phyloP scores from a whole-genome alignment of 2,113 vertebrate species.

The Megaceryle torquata region DNA sequence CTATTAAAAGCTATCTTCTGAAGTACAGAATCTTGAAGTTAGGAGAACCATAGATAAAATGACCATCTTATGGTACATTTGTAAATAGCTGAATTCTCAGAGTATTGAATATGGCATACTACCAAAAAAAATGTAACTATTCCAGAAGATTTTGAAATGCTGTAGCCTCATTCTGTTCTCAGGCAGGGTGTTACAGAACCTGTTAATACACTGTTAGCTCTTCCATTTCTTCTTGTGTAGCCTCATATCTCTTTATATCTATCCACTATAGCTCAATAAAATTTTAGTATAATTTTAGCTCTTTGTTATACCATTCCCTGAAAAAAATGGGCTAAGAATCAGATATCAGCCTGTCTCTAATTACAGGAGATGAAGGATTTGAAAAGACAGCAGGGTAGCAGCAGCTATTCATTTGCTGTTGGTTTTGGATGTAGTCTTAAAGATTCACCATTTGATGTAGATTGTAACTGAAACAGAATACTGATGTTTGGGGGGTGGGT shows the following conservation, averaged over 20 bases:
- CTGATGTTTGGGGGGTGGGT: accelerated
- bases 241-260: background rate
- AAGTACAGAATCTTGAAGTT: background rate
- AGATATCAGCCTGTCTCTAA: background rate
- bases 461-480: background rate
- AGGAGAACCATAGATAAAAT: background rate
- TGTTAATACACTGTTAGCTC: background rate
- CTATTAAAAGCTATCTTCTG: background rate
- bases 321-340: background rate
- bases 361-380: background rate
- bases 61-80: background rate
- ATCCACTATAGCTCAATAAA: background rate
- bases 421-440: background rate
- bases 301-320: background rate
- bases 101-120: background rate
- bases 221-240: background rate
- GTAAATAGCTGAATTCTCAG: background rate
- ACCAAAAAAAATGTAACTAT: background rate
- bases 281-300: background rate
- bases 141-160: background rate
- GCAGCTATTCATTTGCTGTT: background rate
- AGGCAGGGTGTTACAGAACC: background rate
- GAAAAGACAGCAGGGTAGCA: background rate
- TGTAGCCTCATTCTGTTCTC: background rate
- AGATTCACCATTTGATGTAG: background rate